phyloP scores from a whole-genome alignment of 2,888 invertebrate species.

The Actias luna region DNA sequence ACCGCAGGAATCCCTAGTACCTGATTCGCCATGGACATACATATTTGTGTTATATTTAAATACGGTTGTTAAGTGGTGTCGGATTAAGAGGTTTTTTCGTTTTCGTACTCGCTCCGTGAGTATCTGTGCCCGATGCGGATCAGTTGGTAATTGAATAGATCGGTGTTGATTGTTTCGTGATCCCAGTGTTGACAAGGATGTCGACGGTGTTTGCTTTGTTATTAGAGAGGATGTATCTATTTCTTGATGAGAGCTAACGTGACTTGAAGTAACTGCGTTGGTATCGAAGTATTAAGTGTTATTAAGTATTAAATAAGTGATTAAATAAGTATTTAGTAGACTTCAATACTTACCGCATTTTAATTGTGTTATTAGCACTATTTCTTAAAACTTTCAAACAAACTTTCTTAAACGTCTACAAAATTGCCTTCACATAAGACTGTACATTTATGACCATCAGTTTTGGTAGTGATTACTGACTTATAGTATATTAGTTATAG shows the following conservation, averaged over 20 bases:
- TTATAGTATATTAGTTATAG: too few species aligned
- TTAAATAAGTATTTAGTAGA: not conserved
- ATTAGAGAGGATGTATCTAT: not conserved
- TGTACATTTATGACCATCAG: too few species aligned
- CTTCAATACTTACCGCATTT: not conserved
- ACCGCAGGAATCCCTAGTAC: not conserved
- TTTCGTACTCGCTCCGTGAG: constrained; percentile 45
- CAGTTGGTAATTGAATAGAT: constrained; percentile 53
- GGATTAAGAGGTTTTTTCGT: constrained; percentile 43
- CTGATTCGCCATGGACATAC: not conserved
- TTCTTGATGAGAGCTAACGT: not conserved
- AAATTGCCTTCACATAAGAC: too few species aligned
- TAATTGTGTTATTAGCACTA: too few species aligned
- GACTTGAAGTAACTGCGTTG: not conserved
- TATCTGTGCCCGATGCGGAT: constrained; percentile 50
- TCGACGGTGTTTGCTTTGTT: not conserved
- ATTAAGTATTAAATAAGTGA: not conserved
- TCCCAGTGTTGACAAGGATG: constrained; percentile 29
- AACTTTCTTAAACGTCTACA: too few species aligned
- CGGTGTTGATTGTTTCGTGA: constrained; percentile 57
- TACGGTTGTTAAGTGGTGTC: constrained; percentile 16
- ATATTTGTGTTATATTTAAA: constrained; percentile 20
- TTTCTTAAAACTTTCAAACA: too few species aligned
- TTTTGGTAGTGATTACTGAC: too few species aligned
- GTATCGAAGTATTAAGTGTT: not conserved